Percentiles rank a stretch among this genome's conserved stretches.
Evolutionary conservation across 2,888 invertebrate species (phyloP).

Genomic region (Aleiodes leptofemur): DNA sequence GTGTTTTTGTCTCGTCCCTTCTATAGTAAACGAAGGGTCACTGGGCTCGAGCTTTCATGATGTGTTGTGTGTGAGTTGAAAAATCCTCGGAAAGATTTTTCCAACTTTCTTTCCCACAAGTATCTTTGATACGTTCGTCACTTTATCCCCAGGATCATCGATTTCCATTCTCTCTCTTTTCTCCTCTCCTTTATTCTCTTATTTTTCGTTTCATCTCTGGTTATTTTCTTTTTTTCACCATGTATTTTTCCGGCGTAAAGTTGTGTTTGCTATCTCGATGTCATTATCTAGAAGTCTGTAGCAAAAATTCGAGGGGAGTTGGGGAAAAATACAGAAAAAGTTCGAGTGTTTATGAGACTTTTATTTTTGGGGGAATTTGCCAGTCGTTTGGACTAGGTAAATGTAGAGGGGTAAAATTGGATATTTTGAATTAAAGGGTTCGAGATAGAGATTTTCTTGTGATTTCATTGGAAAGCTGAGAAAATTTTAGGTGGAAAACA

Average conservation of each 20-base stretch:
- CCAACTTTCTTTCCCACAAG: not conserved
- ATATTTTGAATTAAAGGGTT: no score
- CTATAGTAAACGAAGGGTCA: not conserved
- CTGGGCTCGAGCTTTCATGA: constrained; percentile 25
- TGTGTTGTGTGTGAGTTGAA: constrained; percentile 7
- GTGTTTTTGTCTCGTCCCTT: constrained; percentile 3
- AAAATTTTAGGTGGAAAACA: no score
- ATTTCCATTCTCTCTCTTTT: constrained; percentile 20
- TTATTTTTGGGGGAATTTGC: not conserved
- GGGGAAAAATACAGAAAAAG: not conserved
- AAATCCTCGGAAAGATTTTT: constrained; percentile 36
- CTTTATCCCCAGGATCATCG: constrained; percentile 43
- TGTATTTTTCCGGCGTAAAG: no score
- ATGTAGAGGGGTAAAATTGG: not conserved
- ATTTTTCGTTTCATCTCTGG: constrained; percentile 3
- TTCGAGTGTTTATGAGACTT: not conserved
- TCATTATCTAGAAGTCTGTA: not conserved
- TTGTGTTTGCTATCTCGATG: constrained; percentile 1
- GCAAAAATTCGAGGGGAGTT: not conserved
- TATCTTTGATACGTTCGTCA: constrained; percentile 39
- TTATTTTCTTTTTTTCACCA: not conserved
- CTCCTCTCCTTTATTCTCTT: constrained; percentile 2
- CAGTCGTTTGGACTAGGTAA: constrained; percentile 7
- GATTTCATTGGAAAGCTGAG: no score
- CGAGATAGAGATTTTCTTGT: no score